Percentiles rank a stretch among this genome's conserved stretches.
phyloP scores from a whole-genome alignment of 2,113 vertebrate genomes.

The Anhinga anhinga region DNA sequence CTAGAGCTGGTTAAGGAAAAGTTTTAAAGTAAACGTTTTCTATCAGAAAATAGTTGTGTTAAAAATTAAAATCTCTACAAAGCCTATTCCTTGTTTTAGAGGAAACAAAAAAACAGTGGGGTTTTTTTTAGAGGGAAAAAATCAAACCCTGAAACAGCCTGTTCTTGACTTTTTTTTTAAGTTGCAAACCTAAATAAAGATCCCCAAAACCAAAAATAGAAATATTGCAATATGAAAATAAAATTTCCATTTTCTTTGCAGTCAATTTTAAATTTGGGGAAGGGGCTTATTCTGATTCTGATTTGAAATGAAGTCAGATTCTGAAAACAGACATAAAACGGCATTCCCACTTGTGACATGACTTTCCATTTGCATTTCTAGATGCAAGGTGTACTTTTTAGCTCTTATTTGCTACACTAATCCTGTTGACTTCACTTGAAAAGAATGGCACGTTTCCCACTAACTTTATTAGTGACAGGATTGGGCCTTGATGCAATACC shows the following conservation, averaged over 20 bases:
- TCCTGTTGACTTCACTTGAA: constrained; percentile 42
- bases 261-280: neutral
- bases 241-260: neutral
- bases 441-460: constrained; percentile 38
- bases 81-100: neutral
- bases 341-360: neutral
- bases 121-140: neutral
- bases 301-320: neutral
- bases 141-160: neutral
- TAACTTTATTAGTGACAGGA: constrained; percentile 62
- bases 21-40: neutral
- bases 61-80: neutral
- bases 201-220: neutral
- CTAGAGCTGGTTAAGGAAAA: neutral
- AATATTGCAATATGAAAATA: neutral
- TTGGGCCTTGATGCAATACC: constrained; percentile 52
- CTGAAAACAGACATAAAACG: neutral
- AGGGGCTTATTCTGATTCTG: neutral
- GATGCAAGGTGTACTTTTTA: constrained; percentile 1
- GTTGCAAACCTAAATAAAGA: neutral
- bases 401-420: constrained; percentile 15
- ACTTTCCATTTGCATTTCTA: neutral
- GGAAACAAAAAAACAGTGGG: neutral
- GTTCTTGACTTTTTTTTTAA: neutral
- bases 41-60: neutral